Percentiles rank a stretch among this genome's conserved stretches.
These are phyloP conservation scores for Cheumatopsyche charites DNA, from an alignment of 1,140 invertebrate species.

Conservation along the genomic window DNA sequence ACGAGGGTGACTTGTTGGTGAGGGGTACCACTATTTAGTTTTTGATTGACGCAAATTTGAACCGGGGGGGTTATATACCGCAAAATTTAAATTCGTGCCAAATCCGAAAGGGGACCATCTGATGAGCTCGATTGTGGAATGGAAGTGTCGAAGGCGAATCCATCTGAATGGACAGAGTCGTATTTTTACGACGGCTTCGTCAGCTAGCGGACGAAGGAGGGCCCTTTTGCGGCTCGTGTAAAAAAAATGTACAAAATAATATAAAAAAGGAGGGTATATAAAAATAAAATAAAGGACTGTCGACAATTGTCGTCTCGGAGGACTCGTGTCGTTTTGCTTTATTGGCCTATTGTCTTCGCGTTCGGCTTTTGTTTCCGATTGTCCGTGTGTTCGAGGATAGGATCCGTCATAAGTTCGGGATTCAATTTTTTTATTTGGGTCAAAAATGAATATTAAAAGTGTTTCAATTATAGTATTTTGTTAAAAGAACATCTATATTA, in stretches of 20 bases:
- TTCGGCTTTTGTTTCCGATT: no score
- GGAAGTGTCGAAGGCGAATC: not conserved
- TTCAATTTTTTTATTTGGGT: no score
- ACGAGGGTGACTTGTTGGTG: not conserved
- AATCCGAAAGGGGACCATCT: not conserved
- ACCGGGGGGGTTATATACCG: constrained; percentile 21
- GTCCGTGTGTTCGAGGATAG: no score
- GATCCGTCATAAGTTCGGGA: no score
- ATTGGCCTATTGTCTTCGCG: constrained; percentile 39
- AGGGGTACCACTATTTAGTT: constrained; percentile 17
- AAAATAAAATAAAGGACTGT: constrained; percentile 25
- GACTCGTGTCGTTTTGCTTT: constrained; percentile 32
- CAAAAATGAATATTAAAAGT: no score
- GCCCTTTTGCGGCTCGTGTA: not conserved
- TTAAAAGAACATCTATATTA: no score
- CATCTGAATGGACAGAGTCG: not conserved
- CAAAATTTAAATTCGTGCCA: constrained; percentile 3
- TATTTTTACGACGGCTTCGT: constrained; percentile 12
- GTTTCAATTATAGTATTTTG: no score
- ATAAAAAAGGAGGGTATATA: no score
- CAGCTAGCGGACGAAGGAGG: not conserved
- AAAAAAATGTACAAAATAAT: no score
- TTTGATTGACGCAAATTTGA: constrained; percentile 32
- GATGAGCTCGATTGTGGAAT: constrained; percentile 3
- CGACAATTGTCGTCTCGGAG: constrained; percentile 31